Base-by-base conservation (phyloP, 2,888 invertebrate genomes). In the Apamea epomidion region DNA sequence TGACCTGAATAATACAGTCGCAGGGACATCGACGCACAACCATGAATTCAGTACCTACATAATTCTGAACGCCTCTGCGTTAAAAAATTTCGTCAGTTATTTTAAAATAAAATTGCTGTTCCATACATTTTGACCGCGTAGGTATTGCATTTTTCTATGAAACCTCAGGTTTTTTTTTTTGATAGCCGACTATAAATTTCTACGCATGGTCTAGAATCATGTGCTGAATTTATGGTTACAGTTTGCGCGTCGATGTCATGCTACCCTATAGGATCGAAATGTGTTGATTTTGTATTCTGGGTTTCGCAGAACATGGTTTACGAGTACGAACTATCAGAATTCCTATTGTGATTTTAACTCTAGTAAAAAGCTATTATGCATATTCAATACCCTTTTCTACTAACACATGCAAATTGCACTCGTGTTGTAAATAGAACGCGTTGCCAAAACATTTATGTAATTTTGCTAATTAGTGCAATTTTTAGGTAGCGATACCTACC, bases 1-100 rank as follows among this genome's bases (percentile, higher is more conserved):
- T 77, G 71, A 69, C 51, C 48, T 58, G 64, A 45, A 64, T 78
- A 71, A 71, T 75, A 58, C 25, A 25, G 58, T 58, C 3, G 10
- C 58, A 25, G 58, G 10, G 1, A 51, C 7, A 21, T 51, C 7
- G 51, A 51, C 5, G 51, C 18, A 2, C 7, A 51, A 21, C 51
- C 54, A 8, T 54, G 7, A 8, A 21, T 25, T 25, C 58, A 25
- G 25, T 25, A 10, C n/a, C n/a, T n/a, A n/a, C 21, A 10, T 58
- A 4, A 58, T n/a, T 58, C 58, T n/a, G 12, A 58, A 58, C 58
- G 12, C 4, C 54, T 3, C 10, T 58, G 12, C 12, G 12, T 60
- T 60, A 4, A 5, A 60, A n/a, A 5, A 12, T 1, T n/a, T 60
- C n/a, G n/a, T 60, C 4, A 12, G 25, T n/a, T n/a, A 12, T 12